Evolutionary conservation across 1,140 invertebrate species (phyloP), one percentile per base, ranked within the genome.

Genomic region (Habropoda laboriosa): DNA sequence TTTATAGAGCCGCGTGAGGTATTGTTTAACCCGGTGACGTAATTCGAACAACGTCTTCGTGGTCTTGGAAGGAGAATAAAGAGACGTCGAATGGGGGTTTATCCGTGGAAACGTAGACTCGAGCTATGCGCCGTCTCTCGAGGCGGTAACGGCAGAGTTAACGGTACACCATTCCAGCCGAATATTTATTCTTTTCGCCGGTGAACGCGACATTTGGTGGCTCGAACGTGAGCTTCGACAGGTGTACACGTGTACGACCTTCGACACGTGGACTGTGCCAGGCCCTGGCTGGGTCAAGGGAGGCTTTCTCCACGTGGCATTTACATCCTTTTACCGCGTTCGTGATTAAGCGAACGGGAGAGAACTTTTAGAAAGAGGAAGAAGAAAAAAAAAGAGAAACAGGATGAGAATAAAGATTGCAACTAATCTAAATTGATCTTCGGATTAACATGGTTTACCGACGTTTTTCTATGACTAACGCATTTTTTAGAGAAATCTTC

Each of bases 131-230:
- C 87, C 61, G 58, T 89, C 86, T 88, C 91, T 92, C 86, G 86
- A 92, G 91, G 91, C 92, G 90, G 90, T 92, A 92, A 93, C 92
- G 92, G 92, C 90, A 92, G 90, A 90, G 80, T 81, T 93, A 93
- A 92, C 92, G 92, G 92, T 90, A 92, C 86, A 70, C 86, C 88
- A 89, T 91, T 90, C 87, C 86, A 89, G 87, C 88, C 90, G 88
- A 92, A 92, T 92, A 91, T 92, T 92, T 90, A 91, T 91, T 90
- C 90, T 92, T 92, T 91, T 89, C 89, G 82, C 85, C 82, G 61
- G 55, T 18, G 53, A 83, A 79, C 73, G 75, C 68, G 83, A 83
- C 74, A 79, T 70, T 87, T 75, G 67, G 74, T 61, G 32, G 42
- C 53, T 42, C 47, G 21, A 6, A 30, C 27, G 2, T 8, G 27